phyloP scores from a whole-genome alignment of 1,140 invertebrate species.

The Brachionus rotundiformis region DNA sequence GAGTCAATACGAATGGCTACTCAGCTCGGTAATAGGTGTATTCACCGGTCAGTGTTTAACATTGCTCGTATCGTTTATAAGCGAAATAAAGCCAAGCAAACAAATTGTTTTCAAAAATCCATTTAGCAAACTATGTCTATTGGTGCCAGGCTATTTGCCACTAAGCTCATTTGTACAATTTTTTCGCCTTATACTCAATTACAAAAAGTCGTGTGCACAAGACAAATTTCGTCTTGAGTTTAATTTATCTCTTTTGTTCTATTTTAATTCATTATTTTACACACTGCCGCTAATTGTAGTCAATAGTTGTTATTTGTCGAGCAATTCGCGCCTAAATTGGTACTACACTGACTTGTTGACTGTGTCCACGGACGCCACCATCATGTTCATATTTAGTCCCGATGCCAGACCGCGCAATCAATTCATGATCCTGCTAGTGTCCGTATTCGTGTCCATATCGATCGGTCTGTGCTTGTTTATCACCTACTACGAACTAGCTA shows the following conservation, averaged over 20 bases:
- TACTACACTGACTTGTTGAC: slow-evolving; percentile 29
- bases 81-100: background rate
- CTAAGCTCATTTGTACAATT: slow-evolving; percentile 28
- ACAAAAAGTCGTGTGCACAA: background rate
- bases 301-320: slow-evolving; percentile 33
- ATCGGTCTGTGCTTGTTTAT: slow-evolving; percentile 39
- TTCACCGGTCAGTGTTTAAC: slow-evolving; percentile 29
- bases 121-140: slow-evolving; percentile 39
- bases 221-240: slow-evolving; percentile 31
- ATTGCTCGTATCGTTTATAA: background rate
- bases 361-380: background rate
- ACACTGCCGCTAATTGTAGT: slow-evolving; percentile 24
- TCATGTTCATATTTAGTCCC: slow-evolving; percentile 43
- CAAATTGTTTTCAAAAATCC: slow-evolving; percentile 19
- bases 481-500: slow-evolving; percentile 37
- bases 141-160: slow-evolving; percentile 44
- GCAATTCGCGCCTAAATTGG: slow-evolving; percentile 18
- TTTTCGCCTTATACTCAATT: slow-evolving; percentile 13
- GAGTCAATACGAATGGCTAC: background rate
- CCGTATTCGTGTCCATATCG: slow-evolving; percentile 42
- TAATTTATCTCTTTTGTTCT: slow-evolving; percentile 19
- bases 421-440: slow-evolving; percentile 26
- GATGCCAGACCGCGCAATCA: background rate
- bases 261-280: slow-evolving; percentile 41
- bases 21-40: background rate